A percentile compares a stretch with the other conserved stretches of the same genome.
These are phyloP conservation scores for Thalassarche chlororhynchos DNA, from an alignment of 2,113 vertebrate genomes.

Conservation along the genomic window DNA sequence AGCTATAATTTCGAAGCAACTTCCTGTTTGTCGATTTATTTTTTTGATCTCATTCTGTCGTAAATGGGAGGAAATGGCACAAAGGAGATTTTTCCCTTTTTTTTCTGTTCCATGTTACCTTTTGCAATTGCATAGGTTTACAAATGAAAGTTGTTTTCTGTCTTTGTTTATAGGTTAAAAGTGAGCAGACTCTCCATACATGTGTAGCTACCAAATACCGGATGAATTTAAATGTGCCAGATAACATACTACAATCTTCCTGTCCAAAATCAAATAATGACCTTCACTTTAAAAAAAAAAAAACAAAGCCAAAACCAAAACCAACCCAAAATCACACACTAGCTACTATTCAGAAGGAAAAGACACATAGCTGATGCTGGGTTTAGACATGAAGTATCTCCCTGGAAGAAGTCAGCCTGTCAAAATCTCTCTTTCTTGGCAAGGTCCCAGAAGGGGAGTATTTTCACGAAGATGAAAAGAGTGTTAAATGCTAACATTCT, in stretches of 20 bases:
- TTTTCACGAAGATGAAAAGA: slow-evolving; percentile 54
- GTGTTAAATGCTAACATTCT: slow-evolving; percentile 58
- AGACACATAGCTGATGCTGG: not conserved
- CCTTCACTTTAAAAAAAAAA: not conserved
- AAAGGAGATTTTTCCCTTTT: not conserved
- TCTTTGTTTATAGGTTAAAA: not conserved
- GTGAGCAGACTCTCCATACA: not conserved
- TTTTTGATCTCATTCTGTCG: not conserved
- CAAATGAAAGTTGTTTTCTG: not conserved
- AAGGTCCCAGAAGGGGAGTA: slow-evolving; percentile 9
- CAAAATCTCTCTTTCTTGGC: slow-evolving; percentile 33
- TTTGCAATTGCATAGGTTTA: slow-evolving; percentile 4
- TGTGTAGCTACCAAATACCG: not conserved
- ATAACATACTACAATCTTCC: not conserved
- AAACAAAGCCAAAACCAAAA: not conserved
- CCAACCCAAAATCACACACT: not conserved
- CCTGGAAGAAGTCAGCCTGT: slow-evolving; percentile 36
- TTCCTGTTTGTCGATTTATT: slow-evolving; percentile 71
- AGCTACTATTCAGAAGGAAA: not conserved
- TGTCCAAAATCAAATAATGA: not conserved
- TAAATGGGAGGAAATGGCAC: not conserved
- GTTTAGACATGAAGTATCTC: not conserved
- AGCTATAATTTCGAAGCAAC: slow-evolving; percentile 69
- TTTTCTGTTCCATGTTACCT: not conserved
- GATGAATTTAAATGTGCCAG: not conserved